These are phyloP conservation scores for Rhopilema esculentum DNA, from an alignment of 30 jellyfish, hydroid and myxozoan genomes.

Conservation along the genomic window DNA sequence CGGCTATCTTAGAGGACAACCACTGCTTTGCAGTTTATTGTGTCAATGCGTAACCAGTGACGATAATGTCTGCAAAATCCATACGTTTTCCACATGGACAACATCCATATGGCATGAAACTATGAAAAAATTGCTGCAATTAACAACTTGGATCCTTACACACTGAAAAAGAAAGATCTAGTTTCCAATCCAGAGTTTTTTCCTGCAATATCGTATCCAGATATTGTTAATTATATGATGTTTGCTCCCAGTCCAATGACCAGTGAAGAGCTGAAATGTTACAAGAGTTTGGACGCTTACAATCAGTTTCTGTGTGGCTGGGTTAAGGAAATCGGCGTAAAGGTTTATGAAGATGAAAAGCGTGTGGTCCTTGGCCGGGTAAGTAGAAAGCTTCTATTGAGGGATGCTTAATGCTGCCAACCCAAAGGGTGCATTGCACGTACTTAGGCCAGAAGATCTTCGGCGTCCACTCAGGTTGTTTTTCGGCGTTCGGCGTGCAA, in stretches of 20 bases:
- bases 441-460: too few species aligned
- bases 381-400: neutral
- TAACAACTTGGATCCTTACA: neutral
- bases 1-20: neutral
- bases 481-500: too few species aligned
- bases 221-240: too few species aligned
- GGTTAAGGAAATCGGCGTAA: neutral
- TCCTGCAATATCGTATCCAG: neutral
- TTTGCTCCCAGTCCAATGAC: too few species aligned
- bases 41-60: neutral
- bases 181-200: neutral
- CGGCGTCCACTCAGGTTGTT: too few species aligned
- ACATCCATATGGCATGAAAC: neutral
- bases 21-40: neutral
- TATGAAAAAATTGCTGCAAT: neutral
- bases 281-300: too few species aligned
- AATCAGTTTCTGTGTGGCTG: too few species aligned
- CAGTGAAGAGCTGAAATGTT: too few species aligned
- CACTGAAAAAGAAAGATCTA: neutral
- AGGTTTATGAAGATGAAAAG: neutral
- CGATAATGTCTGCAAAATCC: neutral
- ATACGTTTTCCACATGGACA: neutral
- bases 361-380: conserved; percentile 1
- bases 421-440: too few species aligned
- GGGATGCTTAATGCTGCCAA: too few species aligned